These are phyloP conservation scores for Lordiphosa andalusiaca DNA, from an alignment of 2,888 invertebrate species.

Conservation along the genomic window DNA sequence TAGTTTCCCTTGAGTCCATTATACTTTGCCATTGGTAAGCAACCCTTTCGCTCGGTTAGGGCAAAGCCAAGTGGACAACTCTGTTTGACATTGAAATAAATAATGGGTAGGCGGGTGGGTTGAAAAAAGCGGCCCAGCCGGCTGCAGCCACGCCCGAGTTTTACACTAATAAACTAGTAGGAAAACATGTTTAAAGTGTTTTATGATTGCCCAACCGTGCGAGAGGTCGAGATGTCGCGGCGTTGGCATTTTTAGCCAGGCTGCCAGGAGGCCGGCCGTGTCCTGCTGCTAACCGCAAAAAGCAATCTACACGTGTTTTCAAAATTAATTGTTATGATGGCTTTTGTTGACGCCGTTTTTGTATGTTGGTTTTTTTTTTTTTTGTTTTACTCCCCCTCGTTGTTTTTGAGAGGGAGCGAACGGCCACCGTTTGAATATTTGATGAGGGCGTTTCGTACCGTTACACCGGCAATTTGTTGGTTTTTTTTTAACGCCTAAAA, in stretches of 20 bases:
- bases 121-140: slow-evolving; percentile 5
- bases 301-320: slow-evolving; percentile 77
- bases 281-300: slow-evolving; percentile 70
- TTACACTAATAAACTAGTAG: slow-evolving; percentile 71
- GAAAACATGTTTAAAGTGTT: slow-evolving; percentile 73
- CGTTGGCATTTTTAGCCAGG: slow-evolving; percentile 39
- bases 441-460: slow-evolving; percentile 62
- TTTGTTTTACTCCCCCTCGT: slow-evolving; percentile 5
- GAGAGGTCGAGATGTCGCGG: slow-evolving; percentile 58
- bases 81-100: slow-evolving; percentile 67
- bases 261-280: slow-evolving; percentile 7
- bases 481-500: slow-evolving; percentile 66
- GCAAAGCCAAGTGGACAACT: slow-evolving; percentile 43
- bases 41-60: slow-evolving; percentile 23
- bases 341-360: slow-evolving; percentile 70
- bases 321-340: slow-evolving; percentile 76
- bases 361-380: slow-evolving; percentile 36
- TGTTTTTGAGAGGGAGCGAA: slow-evolving; percentile 25
- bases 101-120: slow-evolving; percentile 33
- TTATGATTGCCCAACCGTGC: slow-evolving; percentile 68
- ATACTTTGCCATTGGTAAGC: not conserved
- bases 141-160: slow-evolving; percentile 41
- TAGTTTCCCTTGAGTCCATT: too few species aligned
- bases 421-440: slow-evolving; percentile 70
- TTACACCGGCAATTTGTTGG: slow-evolving; percentile 61